These are phyloP conservation scores for Mustela lutreola DNA, from an alignment of 2,113 vertebrate genomes.

Conservation along the genomic window DNA sequence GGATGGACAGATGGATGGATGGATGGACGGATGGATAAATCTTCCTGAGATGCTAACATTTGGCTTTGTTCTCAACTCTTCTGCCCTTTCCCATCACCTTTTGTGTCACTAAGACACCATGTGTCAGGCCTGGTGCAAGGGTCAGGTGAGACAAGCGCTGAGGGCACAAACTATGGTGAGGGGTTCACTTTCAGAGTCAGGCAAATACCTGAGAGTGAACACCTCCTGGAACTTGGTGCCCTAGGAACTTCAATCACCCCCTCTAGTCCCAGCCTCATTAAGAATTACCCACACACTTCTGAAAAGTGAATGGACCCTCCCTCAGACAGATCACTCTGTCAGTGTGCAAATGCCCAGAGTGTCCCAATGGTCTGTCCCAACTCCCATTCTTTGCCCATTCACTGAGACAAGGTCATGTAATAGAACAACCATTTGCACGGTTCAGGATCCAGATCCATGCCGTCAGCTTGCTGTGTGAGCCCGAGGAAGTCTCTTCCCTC, in stretches of 20 bases:
- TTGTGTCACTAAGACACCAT: neutral
- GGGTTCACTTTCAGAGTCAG: neutral
- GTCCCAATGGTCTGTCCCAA: rapidly evolving
- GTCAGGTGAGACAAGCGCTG: rapidly evolving
- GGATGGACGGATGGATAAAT: neutral
- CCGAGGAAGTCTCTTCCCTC: neutral
- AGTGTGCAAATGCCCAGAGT: neutral
- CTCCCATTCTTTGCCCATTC: neutral
- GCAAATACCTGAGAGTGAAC: neutral
- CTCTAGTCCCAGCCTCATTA: too few relatives aligned
- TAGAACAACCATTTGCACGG: neutral
- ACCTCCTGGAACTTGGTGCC: neutral
- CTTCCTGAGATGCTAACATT: neutral
- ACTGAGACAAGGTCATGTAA: neutral
- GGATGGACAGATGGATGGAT: neutral
- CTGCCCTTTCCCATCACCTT: neutral
- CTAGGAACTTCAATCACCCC: neutral
- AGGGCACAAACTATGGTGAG: neutral
- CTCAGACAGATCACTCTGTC: too few relatives aligned
- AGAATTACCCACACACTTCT: neutral
- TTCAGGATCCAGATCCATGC: neutral
- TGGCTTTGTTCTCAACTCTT: neutral
- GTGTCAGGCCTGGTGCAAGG: neutral
- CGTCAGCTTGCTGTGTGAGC: neutral
- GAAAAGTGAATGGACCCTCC: neutral